These are phyloP conservation scores for Cataglyphis rosenhaueri DNA, from an alignment of 2,888 invertebrate species.

Conservation along the genomic window DNA sequence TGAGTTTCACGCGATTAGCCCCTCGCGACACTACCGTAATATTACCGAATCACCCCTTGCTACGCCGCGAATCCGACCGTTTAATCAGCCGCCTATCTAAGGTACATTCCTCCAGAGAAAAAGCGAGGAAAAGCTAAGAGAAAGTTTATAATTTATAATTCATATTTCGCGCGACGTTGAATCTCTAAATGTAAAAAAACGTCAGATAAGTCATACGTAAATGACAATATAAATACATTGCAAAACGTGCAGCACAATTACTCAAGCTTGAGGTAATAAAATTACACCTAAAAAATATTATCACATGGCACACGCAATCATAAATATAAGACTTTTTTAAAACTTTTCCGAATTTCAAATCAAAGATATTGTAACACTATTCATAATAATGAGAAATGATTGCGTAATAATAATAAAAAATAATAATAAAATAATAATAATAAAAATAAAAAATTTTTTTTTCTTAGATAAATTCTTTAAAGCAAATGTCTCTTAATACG, in stretches of 20 bases:
- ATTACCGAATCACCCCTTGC: not conserved
- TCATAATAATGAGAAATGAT: not conserved
- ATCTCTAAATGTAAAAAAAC: too few relatives aligned
- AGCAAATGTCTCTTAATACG: not conserved
- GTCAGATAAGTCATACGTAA: not conserved
- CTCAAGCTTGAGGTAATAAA: not conserved
- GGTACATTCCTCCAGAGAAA: conserved; percentile 3
- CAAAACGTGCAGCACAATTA: not conserved
- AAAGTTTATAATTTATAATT: not conserved
- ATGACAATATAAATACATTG: not conserved
- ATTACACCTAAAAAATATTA: not conserved
- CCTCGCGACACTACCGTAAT: not conserved
- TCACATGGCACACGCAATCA: not conserved
- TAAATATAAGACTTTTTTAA: not conserved
- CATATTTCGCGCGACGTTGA: not conserved
- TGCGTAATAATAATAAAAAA: not conserved
- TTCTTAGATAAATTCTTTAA: not conserved
- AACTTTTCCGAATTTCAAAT: not conserved
- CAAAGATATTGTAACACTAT: not conserved
- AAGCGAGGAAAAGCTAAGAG: not conserved
- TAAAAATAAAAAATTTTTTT: not conserved
- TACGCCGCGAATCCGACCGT: conserved; percentile 19
- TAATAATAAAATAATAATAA: not conserved
- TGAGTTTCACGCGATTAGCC: conserved; percentile 51
- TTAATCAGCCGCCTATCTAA: conserved; percentile 51